Conservation (phyloP, 2,888 invertebrate species). For the Phymatocera aterrima region DNA sequence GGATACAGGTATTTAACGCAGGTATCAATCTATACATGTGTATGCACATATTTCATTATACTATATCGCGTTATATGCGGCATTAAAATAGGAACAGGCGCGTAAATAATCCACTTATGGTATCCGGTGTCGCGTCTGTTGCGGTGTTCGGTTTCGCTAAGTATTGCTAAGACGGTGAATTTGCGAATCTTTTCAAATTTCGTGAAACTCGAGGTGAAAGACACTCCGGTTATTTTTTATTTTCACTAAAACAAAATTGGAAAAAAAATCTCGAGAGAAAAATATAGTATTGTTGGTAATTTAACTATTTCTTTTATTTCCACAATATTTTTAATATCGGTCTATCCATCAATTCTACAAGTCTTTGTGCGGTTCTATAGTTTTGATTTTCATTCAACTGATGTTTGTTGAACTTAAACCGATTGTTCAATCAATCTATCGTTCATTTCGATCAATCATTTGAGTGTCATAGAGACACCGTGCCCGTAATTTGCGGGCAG, state of each 20-base stretch:
- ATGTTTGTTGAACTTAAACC: no score
- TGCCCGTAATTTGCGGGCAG: not conserved
- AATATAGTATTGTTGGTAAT: not conserved
- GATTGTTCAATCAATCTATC: no score
- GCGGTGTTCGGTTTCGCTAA: constrained; percentile 67
- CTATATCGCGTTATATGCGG: constrained; percentile 11
- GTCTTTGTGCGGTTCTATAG: no score
- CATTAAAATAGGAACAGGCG: constrained; percentile 53
- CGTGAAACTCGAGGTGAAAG: constrained; percentile 60
- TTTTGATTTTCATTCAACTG: no score
- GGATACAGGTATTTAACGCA: not conserved
- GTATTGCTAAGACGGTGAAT: constrained; percentile 65
- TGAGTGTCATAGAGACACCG: no score
- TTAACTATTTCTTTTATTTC: not conserved
- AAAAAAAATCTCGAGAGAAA: not conserved
- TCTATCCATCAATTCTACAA: no score
- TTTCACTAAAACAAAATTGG: not conserved
- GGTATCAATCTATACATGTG: not conserved
- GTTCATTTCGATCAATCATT: no score
- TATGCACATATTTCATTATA: not conserved
- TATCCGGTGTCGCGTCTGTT: constrained; percentile 68
- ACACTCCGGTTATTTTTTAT: not conserved
- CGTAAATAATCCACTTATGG: constrained; percentile 67
- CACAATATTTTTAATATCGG: not conserved
- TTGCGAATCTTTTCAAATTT: constrained; percentile 66